Base-by-base conservation (phyloP, 2,888 invertebrate species). In the Tuberolachnus salignus region DNA sequence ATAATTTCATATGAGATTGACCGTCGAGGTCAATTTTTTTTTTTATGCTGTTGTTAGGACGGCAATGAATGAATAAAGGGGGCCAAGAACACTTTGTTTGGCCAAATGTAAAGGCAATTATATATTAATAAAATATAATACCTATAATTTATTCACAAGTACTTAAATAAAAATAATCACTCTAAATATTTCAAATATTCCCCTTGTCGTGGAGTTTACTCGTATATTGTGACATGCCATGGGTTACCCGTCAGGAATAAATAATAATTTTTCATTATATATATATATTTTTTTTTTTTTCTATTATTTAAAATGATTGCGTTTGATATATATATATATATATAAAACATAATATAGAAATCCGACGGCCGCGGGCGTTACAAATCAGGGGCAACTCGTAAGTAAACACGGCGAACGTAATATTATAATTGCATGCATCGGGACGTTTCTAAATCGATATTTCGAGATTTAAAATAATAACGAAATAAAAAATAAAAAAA, bases 51-150 rank as follows among this genome's bases (percentile, higher is more conserved):
- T 61, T 53, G 46, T 57, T 11, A 51, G 14, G 0, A 46, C 49
- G 75, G 46, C 75, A 67, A 75, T 67, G 75, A 75, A 75, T 51
- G 19, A 67, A 57, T 75, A 67, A 74, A 64, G 67, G 66, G 64
- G 75, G 75, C 57, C 75, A 75, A 57, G 75, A 67, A 66, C 75
- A 49, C 16, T 57, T 46, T 34, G 64, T 66, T 66, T 64, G 55
- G 75, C 66, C 53, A 66, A 57, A 46, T 42, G 21, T 73, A 53
- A 63, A 63, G 21, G 51, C 63, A 63, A 73, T 73, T 63, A 73
- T 73, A 63, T 73, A 73, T 53, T 73, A 63, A 63, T 63, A 73
- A 61, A 73, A 63, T 73, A 42, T 42, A 42, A 63, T 34, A 34
- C 34, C 34, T 34, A 34, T 73, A 42, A 51, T 63, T 73, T 73